Evolutionary conservation across 2,113 vertebrate genomes (phyloP), one percentile per base, ranked within the genome.

Genomic region (Lates calcarifer): DNA sequence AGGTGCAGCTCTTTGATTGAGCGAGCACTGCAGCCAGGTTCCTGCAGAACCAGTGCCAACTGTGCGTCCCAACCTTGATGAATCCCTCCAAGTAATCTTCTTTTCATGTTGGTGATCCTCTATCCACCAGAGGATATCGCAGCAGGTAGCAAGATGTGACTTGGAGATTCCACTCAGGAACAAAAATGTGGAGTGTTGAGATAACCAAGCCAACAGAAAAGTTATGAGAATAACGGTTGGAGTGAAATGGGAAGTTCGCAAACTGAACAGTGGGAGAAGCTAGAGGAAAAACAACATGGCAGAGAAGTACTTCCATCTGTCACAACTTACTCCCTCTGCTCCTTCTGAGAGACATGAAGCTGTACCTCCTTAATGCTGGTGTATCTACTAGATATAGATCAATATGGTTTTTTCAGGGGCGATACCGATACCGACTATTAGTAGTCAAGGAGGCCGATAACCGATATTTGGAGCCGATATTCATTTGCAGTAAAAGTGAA

Each of bases 1-100:
- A 90, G 89, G 86, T 92, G 86, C 86, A 84, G 74, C 56, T 39
- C 37, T 68, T 60, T 69, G 81, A 90, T 90, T 90, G 82, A 64
- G 33, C 41, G 55, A 79, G 74, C 37, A 18, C 55, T 39, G 51
- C 33, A 60, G 78, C 35, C 69, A 29, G 41, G 65, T 71, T 74
- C 61, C 60, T 9, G 28, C 58, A 13, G 51, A 43, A 18, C 9
- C 1, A 33, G 24, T 12, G 45, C 56, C 69, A 75, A 77, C 69
- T 45, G 56, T 81, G 45, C 15, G 28, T 58, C 81, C 63, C 37
- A 37, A 74, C 58, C 70, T 70, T 57, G 73, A 79, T 29, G 87
- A 84, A 82, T 51, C 58, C 79, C 60, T 66, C 65, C 26, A 62
- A 45, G 51, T 78, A 72, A 82, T 87, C 61, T 57, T 49, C 55